phyloP scores from a whole-genome alignment of 1,140 invertebrate species.

The Steinernema khuongi region DNA sequence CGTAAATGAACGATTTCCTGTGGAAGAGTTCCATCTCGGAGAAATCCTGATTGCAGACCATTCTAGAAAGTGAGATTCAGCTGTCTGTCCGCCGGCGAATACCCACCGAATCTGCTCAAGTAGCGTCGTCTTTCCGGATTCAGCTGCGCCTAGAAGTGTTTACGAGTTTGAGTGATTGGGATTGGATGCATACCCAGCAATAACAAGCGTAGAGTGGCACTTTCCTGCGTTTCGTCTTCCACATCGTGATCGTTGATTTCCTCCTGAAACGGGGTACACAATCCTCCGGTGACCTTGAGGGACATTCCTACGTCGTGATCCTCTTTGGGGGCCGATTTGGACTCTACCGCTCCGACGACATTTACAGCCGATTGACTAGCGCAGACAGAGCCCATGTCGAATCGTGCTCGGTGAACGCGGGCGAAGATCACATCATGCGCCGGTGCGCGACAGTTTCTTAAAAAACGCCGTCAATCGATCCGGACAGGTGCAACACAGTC shows the following conservation, averaged over 20 bases:
- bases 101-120: constrained; percentile 26
- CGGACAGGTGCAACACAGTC: neutral
- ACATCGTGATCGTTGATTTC: neutral
- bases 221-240: neutral
- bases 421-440: too few relatives aligned
- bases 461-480: constrained; percentile 9
- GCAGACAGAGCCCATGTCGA: neutral
- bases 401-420: too few relatives aligned
- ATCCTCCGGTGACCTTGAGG: neutral
- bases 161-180: neutral
- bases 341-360: neutral
- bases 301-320: neutral
- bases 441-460: too few relatives aligned
- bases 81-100: neutral
- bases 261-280: too few relatives aligned
- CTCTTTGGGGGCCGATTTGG: neutral
- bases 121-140: constrained; percentile 32
- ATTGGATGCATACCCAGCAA: neutral
- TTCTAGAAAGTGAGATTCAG: neutral
- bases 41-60: constrained; percentile 33
- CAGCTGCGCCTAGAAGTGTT: constrained; percentile 28
- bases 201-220: neutral
- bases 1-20: constrained; percentile 31
- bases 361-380: neutral
- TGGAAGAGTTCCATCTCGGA: constrained; percentile 31